Base-by-base conservation (phyloP, 2,888 invertebrate species). In the Euspilapteryx auroguttella region DNA sequence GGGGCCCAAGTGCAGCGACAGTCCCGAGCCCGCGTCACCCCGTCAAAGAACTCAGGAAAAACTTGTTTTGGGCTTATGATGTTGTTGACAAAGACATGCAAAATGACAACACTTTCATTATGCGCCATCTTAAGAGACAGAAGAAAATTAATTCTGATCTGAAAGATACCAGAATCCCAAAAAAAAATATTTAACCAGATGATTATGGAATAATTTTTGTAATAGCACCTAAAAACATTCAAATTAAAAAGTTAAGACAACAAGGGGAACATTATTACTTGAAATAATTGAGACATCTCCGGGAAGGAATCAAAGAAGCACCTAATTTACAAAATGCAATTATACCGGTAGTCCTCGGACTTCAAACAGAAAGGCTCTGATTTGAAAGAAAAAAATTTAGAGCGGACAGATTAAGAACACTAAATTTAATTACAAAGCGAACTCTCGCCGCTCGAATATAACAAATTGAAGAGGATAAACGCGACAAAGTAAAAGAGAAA, bases 401-500 rank as follows among this genome's bases (percentile, higher is more conserved):
- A 62, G 50, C 50, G 52, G 53, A 57, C 59, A 68, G 69, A 69
- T 73, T 73, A 69, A 58, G 61, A 65, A 66, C 66, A 69, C 69
- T 69, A 71, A 73, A 73, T 71, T 68, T 71, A 71, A 75, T 71
- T 71, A 73, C 63, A 62, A 64, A 65, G 58, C 59, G 64, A 64
- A 68, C 65, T 61, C 55, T 27, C 28, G 21, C 22, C 25, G 25
- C 29, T 32, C 27, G 66, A 69, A 73, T 66, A 68, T 64, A 66
- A 69, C 71, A 69, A 69, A 71, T 68, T 71, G 73, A 56, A 64
- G 66, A 65, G 73, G 66, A 71, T 68, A 71, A 73, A 65, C 69
- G 73, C 71, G 73, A 71, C 73, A 71, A 75, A 71, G 75, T 71
- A 68, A 73, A 71, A 71, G 65, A 68, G 65, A 71, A 71, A 69